phyloP scores from a whole-genome alignment of 2,797 vertebrate genomes.

The Caiman crocodilus region DNA sequence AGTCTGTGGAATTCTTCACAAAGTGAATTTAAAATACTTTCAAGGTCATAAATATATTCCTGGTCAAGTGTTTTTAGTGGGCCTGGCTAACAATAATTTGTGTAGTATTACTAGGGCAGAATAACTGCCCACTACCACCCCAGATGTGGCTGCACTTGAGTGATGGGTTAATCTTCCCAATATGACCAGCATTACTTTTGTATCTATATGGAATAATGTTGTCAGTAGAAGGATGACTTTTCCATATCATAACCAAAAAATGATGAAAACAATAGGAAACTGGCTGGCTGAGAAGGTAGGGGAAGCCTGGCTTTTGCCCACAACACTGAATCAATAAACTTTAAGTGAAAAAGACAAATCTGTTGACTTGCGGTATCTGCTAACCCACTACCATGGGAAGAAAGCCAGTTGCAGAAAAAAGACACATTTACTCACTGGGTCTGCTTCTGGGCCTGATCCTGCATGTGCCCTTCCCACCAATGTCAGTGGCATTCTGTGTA shows the following conservation, averaged over 20 bases:
- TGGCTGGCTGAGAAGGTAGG: slow-evolving; percentile 9
- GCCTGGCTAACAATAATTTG: neutral
- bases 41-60: neutral
- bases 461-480: neutral
- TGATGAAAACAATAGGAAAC: slow-evolving; percentile 42
- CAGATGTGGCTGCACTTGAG: neutral
- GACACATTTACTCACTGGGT: neutral
- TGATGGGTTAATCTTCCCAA: fast-evolving
- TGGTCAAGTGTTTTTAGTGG: fast-evolving
- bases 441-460: slow-evolving; percentile 3
- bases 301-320: neutral
- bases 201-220: neutral
- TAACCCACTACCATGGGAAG: slow-evolving; percentile 60
- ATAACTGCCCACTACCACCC: neutral
- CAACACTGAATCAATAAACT: slow-evolving; percentile 55
- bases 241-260: neutral
- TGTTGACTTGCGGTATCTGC: slow-evolving; percentile 50
- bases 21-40: neutral
- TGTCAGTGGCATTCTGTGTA: neutral
- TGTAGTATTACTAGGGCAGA: neutral
- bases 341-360: slow-evolving; percentile 39
- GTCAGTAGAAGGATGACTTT: slow-evolving; percentile 22
- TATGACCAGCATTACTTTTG: neutral
- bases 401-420: slow-evolving; percentile 18
- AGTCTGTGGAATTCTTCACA: neutral